A percentile compares a stretch with the other conserved stretches of the same genome.
Evolutionary conservation across 2,797 vertebrate genomes (phyloP).

Genomic region (Etheostoma nigrum): DNA sequence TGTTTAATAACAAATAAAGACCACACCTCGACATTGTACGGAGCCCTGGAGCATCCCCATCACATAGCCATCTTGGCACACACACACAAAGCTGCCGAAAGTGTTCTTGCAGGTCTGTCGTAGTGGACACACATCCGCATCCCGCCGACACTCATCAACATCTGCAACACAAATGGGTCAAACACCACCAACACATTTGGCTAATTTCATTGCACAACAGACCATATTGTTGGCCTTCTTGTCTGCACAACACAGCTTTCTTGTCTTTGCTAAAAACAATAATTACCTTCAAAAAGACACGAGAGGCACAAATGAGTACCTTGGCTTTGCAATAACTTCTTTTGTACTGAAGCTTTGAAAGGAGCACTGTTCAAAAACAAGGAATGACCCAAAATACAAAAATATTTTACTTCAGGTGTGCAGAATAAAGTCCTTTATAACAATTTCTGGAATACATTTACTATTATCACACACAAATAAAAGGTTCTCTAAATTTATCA

Average conservation of each 20-base stretch:
- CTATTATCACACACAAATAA: background rate
- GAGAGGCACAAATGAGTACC: constrained; percentile 71
- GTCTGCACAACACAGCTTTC: constrained; percentile 18
- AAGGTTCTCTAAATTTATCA: background rate
- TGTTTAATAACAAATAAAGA: background rate
- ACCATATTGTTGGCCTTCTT: background rate
- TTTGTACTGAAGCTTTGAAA: constrained; percentile 67
- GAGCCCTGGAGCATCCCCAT: constrained; percentile 67
- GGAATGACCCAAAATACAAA: constrained; percentile 34
- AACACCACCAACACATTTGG: constrained; percentile 22
- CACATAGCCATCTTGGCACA: constrained; percentile 76
- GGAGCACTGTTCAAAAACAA: constrained; percentile 44
- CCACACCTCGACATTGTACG: constrained; percentile 75
- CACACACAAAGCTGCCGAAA: constrained; percentile 78
- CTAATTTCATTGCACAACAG: constrained; percentile 7
- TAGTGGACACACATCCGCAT: constrained; percentile 58
- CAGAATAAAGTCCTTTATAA: background rate
- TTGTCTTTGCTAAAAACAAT: constrained; percentile 61
- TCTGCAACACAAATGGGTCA: constrained; percentile 69
- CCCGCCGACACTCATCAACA: constrained; percentile 76
- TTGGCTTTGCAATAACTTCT: constrained; percentile 52
- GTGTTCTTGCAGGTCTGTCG: constrained; percentile 81
- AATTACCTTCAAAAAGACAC: constrained; percentile 72
- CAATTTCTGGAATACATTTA: background rate
- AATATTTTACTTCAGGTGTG: constrained; percentile 23